Percentiles rank a stretch among this genome's conserved stretches.
These are phyloP conservation scores for Drosophila cyrtoloma DNA, from an alignment of 2,888 invertebrate species.

Conservation along the genomic window DNA sequence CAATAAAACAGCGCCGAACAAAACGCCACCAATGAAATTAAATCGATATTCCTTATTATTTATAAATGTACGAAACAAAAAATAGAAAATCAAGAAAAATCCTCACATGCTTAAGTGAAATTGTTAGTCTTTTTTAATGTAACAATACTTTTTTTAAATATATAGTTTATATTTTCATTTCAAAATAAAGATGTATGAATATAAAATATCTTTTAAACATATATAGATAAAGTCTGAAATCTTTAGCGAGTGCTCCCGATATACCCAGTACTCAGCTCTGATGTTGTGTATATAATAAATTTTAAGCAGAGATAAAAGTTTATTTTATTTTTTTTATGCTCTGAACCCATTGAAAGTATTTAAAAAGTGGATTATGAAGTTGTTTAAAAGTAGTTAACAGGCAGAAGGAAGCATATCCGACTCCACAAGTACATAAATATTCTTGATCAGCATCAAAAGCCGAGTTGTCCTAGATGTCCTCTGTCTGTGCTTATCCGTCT, in stretches of 20 bases:
- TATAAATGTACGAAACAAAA: slow-evolving; percentile 60
- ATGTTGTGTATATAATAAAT: neutral
- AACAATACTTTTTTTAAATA: neutral
- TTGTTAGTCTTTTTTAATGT: neutral
- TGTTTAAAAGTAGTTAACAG: neutral
- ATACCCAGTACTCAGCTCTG: neutral
- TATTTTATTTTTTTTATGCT: neutral
- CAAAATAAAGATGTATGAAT: neutral
- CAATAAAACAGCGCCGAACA: slow-evolving; percentile 19
- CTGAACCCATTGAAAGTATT: neutral
- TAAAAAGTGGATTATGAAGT: neutral
- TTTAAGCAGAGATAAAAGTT: neutral
- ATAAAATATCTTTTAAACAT: neutral
- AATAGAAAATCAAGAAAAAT: slow-evolving; percentile 9
- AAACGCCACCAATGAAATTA: slow-evolving; percentile 52
- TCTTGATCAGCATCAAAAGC: neutral
- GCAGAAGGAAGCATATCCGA: neutral
- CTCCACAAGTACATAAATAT: neutral
- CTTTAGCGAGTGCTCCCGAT: neutral
- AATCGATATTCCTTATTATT: slow-evolving; percentile 76
- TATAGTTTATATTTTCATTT: neutral
- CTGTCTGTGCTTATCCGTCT: neutral
- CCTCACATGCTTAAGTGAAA: no score
- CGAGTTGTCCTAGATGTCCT: neutral
- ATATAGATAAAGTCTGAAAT: neutral